Percentiles rank a stretch among this genome's conserved stretches.
phyloP scores from a whole-genome alignment of 2,888 invertebrate genomes.

The Andrena dorsata region DNA sequence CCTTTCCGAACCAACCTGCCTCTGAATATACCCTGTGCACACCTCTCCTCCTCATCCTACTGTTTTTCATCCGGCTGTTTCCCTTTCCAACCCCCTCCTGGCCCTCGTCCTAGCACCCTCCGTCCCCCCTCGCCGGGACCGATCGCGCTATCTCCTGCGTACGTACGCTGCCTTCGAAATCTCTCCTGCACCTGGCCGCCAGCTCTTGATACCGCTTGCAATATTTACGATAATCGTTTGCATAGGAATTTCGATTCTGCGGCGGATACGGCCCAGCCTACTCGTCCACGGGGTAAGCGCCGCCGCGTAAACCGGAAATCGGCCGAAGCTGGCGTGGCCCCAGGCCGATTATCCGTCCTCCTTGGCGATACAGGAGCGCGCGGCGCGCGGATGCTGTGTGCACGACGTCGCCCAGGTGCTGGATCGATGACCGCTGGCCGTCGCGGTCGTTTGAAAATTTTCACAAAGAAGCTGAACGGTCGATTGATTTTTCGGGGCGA shows the following conservation, averaged over 20 bases:
- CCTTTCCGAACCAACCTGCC: constrained; percentile 53
- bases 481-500: constrained; percentile 35
- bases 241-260: constrained; percentile 55
- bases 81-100: constrained; percentile 78
- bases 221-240: constrained; percentile 67
- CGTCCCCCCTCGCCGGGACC: constrained; percentile 14
- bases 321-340: background rate
- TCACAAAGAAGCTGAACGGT: constrained; percentile 42
- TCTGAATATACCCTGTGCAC: constrained; percentile 51
- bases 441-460: constrained; percentile 27
- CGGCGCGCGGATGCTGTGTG: background rate
- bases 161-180: constrained; percentile 67
- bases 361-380: background rate
- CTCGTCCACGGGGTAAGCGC: background rate
- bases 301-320: constrained; percentile 26
- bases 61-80: constrained; percentile 73
- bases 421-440: constrained; percentile 13
- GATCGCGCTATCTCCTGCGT: constrained; percentile 51
- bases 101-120: constrained; percentile 67
- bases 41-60: constrained; percentile 65
- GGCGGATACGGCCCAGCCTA: constrained; percentile 27
- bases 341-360: background rate
- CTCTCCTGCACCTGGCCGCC: constrained; percentile 61
- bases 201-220: constrained; percentile 57
- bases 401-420: background rate